Evolutionary conservation across 2,797 vertebrate species (phyloP).

Genomic region (Periophthalmus magnuspinnatus): DNA sequence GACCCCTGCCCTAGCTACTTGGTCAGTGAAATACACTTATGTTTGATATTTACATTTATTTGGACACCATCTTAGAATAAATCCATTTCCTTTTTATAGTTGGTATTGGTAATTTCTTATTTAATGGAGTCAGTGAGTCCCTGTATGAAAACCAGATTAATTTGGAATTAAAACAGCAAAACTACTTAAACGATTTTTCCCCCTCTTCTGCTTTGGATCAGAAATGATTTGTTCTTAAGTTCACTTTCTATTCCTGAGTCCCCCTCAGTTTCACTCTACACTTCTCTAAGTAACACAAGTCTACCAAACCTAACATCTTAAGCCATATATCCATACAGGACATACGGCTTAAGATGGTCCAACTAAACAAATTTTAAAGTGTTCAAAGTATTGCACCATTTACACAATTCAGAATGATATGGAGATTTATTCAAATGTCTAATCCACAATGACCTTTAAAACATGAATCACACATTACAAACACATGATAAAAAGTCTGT

Average conservation of each 20-base stretch:
- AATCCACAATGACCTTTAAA: neutral
- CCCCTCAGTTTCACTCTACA: constrained; percentile 41
- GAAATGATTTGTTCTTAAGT: constrained; percentile 42
- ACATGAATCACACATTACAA: neutral
- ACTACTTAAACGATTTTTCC: neutral
- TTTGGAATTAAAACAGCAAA: neutral
- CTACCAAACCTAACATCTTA: constrained; percentile 12
- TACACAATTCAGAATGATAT: neutral
- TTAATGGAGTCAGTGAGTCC: too few species aligned
- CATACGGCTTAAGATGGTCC: too few species aligned
- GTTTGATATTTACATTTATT: neutral
- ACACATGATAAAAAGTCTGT: neutral
- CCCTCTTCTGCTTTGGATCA: constrained; percentile 9
- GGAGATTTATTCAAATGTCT: neutral
- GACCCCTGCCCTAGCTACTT: too few species aligned
- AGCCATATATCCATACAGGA: neutral
- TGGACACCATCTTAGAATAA: neutral
- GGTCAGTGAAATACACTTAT: neutral
- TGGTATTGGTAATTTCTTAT: too few species aligned
- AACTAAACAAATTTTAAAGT: too few species aligned
- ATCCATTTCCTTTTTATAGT: neutral
- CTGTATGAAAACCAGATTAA: neutral
- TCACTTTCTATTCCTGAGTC: constrained; percentile 64
- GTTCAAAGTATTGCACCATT: neutral
- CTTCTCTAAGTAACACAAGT: constrained; percentile 43